Evolutionary conservation across 2,113 vertebrate genomes (phyloP).

Genomic region (Monarcha castaneiventris): DNA sequence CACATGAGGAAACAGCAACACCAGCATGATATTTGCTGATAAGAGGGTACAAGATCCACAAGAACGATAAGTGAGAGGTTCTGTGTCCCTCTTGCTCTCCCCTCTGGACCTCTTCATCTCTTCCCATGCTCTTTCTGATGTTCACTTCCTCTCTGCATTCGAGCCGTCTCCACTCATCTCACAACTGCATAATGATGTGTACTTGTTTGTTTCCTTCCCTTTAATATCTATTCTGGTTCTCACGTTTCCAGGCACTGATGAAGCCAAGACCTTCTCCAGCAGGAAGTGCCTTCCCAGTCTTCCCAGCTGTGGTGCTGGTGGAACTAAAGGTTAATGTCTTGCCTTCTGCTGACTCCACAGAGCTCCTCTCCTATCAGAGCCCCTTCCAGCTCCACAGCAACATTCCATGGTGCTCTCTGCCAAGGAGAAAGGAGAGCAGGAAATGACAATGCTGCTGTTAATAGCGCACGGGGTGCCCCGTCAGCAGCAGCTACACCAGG

Average conservation of each 20-base stretch:
- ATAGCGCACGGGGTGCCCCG: not conserved
- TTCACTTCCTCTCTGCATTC: not conserved
- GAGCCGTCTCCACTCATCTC: not conserved
- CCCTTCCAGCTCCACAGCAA: not conserved
- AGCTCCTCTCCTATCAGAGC: not conserved
- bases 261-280: not conserved
- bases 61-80: not conserved
- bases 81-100: not conserved
- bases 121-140: not conserved
- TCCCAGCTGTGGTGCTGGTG: rapidly evolving
- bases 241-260: not conserved
- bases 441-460: not conserved
- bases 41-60: not conserved
- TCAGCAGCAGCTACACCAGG: not conserved
- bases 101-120: not conserved
- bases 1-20: not conserved
- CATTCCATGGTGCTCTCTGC: not conserved
- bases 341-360: not conserved
- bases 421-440: not conserved
- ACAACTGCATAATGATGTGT: not conserved
- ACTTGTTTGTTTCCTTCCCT: not conserved
- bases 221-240: not conserved
- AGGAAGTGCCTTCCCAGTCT: not conserved
- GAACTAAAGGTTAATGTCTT: not conserved
- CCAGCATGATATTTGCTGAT: not conserved